Evolutionary conservation across 2,797 vertebrate species (phyloP).

Genomic region (Rachycentron canadum): DNA sequence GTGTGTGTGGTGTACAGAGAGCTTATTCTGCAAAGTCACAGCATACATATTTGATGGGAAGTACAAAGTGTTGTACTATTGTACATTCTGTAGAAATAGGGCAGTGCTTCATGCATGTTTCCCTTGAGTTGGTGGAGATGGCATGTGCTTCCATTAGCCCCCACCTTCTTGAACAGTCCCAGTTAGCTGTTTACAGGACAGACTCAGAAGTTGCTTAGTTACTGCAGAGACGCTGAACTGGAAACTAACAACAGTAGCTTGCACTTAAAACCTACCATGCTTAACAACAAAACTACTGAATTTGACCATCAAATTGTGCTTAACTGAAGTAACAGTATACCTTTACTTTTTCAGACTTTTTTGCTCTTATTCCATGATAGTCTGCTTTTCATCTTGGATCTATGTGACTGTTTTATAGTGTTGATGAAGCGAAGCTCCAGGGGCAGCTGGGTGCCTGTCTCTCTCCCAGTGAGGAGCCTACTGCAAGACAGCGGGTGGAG

Average conservation of each 20-base stretch:
- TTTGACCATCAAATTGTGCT: slow-evolving; percentile 21
- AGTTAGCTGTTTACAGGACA: slow-evolving; percentile 68
- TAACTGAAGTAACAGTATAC: slow-evolving; percentile 15
- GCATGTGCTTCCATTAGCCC: slow-evolving; percentile 47
- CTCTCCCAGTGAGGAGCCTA: slow-evolving; percentile 69
- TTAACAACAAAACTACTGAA: slow-evolving; percentile 8
- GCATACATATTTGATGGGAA: slow-evolving; percentile 57
- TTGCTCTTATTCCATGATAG: slow-evolving; percentile 12
- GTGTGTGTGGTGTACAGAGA: background rate
- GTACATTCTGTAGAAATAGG: slow-evolving; percentile 46
- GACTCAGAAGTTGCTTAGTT: slow-evolving; percentile 70
- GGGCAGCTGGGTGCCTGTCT: slow-evolving; percentile 66
- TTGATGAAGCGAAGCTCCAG: slow-evolving; percentile 64
- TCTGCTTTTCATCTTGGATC: slow-evolving; percentile 4
- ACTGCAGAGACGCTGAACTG: slow-evolving; percentile 58
- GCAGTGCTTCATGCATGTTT: slow-evolving; percentile 38
- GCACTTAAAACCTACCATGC: slow-evolving; percentile 26
- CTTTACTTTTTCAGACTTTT: background rate
- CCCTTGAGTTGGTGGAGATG: slow-evolving; percentile 18
- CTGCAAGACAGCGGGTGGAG: slow-evolving; percentile 83
- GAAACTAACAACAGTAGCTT: slow-evolving; percentile 49
- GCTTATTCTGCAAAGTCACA: slow-evolving; percentile 16
- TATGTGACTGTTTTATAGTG: slow-evolving; percentile 52
- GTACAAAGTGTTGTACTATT: slow-evolving; percentile 26
- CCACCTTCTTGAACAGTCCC: slow-evolving; percentile 44